phyloP scores from a whole-genome alignment of 1,140 invertebrate genomes.

The Brachionus angularis region DNA sequence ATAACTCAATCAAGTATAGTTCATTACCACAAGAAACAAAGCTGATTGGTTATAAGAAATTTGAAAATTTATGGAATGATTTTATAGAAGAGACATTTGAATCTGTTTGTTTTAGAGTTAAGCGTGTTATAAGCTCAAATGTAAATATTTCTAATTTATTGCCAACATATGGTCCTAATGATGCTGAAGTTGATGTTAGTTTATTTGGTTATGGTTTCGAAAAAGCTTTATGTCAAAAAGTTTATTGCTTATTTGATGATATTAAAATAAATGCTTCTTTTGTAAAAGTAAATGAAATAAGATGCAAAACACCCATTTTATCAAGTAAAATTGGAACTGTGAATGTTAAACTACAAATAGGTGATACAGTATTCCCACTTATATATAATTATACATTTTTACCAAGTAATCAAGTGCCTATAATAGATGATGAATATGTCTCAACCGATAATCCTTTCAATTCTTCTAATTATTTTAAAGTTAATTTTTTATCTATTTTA shows the following conservation, averaged over 20 bases:
- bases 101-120: slow-evolving; percentile 46
- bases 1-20: slow-evolving; percentile 47
- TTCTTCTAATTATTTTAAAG: too few species aligned
- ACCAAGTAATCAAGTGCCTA: too few species aligned
- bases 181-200: slow-evolving; percentile 5
- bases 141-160: slow-evolving; percentile 15
- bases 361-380: neutral
- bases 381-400: too few species aligned
- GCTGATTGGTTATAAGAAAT: slow-evolving; percentile 46
- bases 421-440: too few species aligned
- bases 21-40: slow-evolving; percentile 46
- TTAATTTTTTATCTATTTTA: too few species aligned
- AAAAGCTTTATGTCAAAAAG: slow-evolving; percentile 23
- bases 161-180: slow-evolving; percentile 4
- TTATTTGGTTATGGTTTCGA: slow-evolving; percentile 35
- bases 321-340: neutral
- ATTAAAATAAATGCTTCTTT: neutral
- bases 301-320: slow-evolving; percentile 19
- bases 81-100: slow-evolving; percentile 45
- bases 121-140: neutral
- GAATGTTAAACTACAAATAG: neutral
- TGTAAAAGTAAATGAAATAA: slow-evolving; percentile 10
- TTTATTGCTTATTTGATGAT: slow-evolving; percentile 18
- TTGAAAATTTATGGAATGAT: slow-evolving; percentile 44
- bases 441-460: too few species aligned